A percentile compares a stretch with the other conserved stretches of the same genome.
These are phyloP conservation scores for Conus canariensis DNA, from an alignment of 2,888 invertebrate genomes.

Conservation along the genomic window DNA sequence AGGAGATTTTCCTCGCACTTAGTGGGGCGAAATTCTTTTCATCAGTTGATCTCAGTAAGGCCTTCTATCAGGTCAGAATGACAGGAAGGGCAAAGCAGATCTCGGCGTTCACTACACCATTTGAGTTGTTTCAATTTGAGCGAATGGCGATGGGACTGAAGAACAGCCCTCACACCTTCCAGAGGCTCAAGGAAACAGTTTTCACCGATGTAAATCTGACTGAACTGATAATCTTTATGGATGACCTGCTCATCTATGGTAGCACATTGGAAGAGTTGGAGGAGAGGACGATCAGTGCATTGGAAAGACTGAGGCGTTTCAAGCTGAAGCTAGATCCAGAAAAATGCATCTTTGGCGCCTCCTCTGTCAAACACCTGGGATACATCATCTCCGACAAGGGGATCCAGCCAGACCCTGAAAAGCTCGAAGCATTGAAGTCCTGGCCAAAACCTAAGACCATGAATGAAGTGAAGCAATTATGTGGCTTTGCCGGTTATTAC, in stretches of 20 bases:
- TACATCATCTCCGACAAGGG: slow-evolving; percentile 23
- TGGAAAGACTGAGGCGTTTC: slow-evolving; percentile 16
- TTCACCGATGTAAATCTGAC: slow-evolving; percentile 36
- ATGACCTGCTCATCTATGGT: slow-evolving; percentile 35
- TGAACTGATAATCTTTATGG: slow-evolving; percentile 29
- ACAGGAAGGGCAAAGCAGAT: slow-evolving; percentile 25
- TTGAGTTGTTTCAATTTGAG: slow-evolving; percentile 30
- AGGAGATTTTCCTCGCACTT: slow-evolving; percentile 27
- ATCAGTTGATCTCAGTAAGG: slow-evolving; percentile 12
- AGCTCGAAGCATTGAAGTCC: neutral
- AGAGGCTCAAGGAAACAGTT: slow-evolving; percentile 35
- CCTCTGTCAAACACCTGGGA: slow-evolving; percentile 5
- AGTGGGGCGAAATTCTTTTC: slow-evolving; percentile 22
- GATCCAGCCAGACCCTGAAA: slow-evolving; percentile 23
- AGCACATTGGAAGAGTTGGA: neutral
- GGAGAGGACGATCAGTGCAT: no score
- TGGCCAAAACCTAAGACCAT: slow-evolving; percentile 27
- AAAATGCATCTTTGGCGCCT: slow-evolving; percentile 19
- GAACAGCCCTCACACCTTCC: slow-evolving; percentile 34
- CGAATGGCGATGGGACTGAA: slow-evolving; percentile 31
- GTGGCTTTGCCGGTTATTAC: slow-evolving; percentile 40
- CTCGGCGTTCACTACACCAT: slow-evolving; percentile 36
- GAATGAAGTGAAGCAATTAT: slow-evolving; percentile 18
- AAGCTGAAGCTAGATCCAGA: slow-evolving; percentile 33
- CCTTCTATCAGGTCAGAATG: slow-evolving; percentile 23